phyloP scores from a whole-genome alignment of 2,888 invertebrate species.

The Idaea dimidiata region DNA sequence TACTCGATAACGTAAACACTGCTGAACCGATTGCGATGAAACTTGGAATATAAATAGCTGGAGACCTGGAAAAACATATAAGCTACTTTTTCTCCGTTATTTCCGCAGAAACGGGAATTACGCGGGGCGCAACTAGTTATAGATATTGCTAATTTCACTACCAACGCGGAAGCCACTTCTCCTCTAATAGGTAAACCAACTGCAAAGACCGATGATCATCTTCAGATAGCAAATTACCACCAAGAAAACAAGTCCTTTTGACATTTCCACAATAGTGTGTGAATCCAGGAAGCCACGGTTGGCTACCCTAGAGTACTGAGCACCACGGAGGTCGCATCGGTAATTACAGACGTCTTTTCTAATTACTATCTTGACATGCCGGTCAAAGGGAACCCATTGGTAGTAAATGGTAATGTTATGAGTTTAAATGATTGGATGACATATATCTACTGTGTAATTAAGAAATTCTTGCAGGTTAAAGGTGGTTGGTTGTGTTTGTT shows the following conservation, averaged over 20 bases:
- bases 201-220: not conserved
- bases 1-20: too few species aligned
- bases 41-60: too few species aligned
- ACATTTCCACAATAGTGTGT: constrained; percentile 23
- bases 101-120: too few species aligned
- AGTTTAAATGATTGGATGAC: not conserved
- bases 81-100: too few species aligned
- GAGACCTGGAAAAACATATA: too few species aligned
- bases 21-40: too few species aligned
- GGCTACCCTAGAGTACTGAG: not conserved
- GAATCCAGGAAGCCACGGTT: constrained; percentile 25
- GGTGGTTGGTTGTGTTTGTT: not conserved
- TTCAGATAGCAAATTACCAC: not conserved
- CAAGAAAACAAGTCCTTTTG: constrained; percentile 6
- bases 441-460: not conserved
- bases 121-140: too few species aligned
- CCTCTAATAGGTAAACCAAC: not conserved
- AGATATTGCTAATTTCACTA: too few species aligned
- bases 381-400: not conserved
- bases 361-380: not conserved
- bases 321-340: not conserved
- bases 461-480: not conserved
- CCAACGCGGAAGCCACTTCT: too few species aligned
- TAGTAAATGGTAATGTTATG: not conserved
- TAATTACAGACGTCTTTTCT: not conserved